Percentiles rank a stretch among this genome's conserved stretches.
phyloP scores from a whole-genome alignment of 2,797 vertebrate genomes.

The Microctenopoma lineatum region DNA sequence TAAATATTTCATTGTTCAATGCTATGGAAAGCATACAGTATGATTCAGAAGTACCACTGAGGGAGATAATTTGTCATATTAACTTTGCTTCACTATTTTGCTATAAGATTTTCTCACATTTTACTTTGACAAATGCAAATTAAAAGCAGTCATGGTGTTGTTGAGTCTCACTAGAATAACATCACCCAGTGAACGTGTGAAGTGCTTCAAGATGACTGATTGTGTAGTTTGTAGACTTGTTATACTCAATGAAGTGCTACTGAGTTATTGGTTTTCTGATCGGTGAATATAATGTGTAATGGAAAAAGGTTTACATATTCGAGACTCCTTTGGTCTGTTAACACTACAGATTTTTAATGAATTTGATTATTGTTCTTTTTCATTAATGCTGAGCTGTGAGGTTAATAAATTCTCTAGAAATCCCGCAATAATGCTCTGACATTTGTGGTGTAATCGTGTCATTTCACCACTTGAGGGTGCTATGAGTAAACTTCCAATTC shows the following conservation, averaged over 20 bases:
- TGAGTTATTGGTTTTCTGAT: neutral
- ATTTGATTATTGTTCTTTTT: neutral
- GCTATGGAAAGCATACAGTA: neutral
- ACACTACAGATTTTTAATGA: neutral
- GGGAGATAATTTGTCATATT: neutral
- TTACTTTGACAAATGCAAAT: neutral
- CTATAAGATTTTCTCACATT: neutral
- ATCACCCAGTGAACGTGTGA: neutral
- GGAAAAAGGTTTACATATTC: constrained; percentile 31
- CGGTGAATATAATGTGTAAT: neutral
- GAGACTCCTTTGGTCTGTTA: constrained; percentile 7
- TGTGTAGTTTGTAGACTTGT: neutral
- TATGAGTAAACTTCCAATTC: constrained; percentile 31
- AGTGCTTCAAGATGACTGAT: neutral
- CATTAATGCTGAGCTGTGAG: neutral
- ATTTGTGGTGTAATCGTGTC: constrained; percentile 28
- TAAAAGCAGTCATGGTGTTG: neutral
- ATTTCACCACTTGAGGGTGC: constrained; percentile 51
- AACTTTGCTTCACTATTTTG: constrained; percentile 4
- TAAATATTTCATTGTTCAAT: neutral
- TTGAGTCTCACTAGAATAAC: neutral
- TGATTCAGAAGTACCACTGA: neutral
- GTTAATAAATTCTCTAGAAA: neutral
- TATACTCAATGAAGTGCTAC: neutral
- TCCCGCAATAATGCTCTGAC: neutral